Evolutionary conservation across 1,140 invertebrate genomes (phyloP).

Genomic region (Thaumatotibia leucotreta): DNA sequence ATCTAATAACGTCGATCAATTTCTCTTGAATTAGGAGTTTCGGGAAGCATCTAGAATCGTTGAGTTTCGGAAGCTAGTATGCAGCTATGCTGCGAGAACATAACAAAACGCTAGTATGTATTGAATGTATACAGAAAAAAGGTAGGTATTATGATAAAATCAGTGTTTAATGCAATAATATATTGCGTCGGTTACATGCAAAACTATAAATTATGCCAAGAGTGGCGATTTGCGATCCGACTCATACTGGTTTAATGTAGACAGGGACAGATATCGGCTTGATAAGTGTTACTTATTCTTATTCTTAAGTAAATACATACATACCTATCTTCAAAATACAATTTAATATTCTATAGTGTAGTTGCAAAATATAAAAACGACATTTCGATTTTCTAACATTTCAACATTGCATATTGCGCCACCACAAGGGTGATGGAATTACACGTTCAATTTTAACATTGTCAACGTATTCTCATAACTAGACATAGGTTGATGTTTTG

Average conservation of each 20-base stretch:
- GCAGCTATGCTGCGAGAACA: too few relatives aligned
- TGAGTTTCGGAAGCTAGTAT: neutral
- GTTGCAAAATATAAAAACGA: too few relatives aligned
- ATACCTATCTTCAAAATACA: too few relatives aligned
- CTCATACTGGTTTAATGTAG: neutral
- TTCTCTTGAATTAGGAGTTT: neutral
- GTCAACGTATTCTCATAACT: too few relatives aligned
- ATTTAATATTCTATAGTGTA: too few relatives aligned
- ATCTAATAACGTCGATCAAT: neutral
- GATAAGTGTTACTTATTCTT: neutral
- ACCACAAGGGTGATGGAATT: too few relatives aligned
- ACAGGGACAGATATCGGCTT: neutral
- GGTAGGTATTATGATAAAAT: neutral
- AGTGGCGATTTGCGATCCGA: neutral
- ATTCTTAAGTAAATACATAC: neutral
- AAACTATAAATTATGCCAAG: neutral
- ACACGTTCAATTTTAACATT: too few relatives aligned
- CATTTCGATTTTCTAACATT: too few relatives aligned
- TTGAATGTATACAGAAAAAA: neutral
- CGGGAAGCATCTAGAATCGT: neutral
- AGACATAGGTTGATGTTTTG: too few relatives aligned
- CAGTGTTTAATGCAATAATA: too few relatives aligned
- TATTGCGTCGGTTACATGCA: neutral
- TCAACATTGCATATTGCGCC: too few relatives aligned
- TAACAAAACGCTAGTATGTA: too few relatives aligned